phyloP scores from a whole-genome alignment of 2,888 invertebrate species.

The Laothoe populi region DNA sequence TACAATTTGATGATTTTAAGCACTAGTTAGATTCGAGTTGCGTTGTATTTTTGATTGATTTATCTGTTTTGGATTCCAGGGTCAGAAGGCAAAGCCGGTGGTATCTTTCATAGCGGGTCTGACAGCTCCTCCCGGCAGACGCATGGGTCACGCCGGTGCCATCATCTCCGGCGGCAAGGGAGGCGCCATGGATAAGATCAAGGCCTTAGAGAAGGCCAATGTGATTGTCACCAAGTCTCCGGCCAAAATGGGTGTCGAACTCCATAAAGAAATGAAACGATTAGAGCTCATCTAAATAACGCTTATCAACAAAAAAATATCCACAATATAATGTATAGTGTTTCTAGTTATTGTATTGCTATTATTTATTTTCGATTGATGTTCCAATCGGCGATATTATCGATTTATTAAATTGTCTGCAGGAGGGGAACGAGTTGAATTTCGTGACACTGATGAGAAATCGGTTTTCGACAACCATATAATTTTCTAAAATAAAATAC shows the following conservation, averaged over 20 bases:
- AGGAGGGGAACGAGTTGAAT: slow-evolving; percentile 39
- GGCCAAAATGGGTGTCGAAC: slow-evolving; percentile 96
- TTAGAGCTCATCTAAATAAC: slow-evolving; percentile 85
- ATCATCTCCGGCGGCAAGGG: slow-evolving; percentile 99
- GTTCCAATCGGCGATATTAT: slow-evolving; percentile 46
- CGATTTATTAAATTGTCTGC: slow-evolving; percentile 33
- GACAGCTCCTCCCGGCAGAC: slow-evolving; percentile 98
- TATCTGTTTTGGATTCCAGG: slow-evolving; percentile 79
- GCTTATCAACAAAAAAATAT: slow-evolving; percentile 41
- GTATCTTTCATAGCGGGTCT: slow-evolving; percentile 99
- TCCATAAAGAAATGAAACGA: slow-evolving; percentile 95
- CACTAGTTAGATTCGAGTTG: background rate
- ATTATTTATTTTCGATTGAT: slow-evolving; percentile 71
- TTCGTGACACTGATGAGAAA: slow-evolving; percentile 45
- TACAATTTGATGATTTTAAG: too few species aligned
- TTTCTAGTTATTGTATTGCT: slow-evolving; percentile 67
- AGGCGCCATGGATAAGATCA: slow-evolving; percentile 98
- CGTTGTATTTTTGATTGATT: slow-evolving; percentile 17
- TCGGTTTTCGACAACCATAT: slow-evolving; percentile 30
- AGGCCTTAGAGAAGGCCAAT: slow-evolving; percentile 96
- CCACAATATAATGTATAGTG: slow-evolving; percentile 63
- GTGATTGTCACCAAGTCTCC: slow-evolving; percentile 98
- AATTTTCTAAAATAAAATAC: slow-evolving; percentile 31
- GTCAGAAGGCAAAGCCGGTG: slow-evolving; percentile 96
- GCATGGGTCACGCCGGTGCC: slow-evolving; percentile 99